Evolutionary conservation across 2,888 invertebrate species (phyloP).

Genomic region (Scotopteryx bipunctaria): DNA sequence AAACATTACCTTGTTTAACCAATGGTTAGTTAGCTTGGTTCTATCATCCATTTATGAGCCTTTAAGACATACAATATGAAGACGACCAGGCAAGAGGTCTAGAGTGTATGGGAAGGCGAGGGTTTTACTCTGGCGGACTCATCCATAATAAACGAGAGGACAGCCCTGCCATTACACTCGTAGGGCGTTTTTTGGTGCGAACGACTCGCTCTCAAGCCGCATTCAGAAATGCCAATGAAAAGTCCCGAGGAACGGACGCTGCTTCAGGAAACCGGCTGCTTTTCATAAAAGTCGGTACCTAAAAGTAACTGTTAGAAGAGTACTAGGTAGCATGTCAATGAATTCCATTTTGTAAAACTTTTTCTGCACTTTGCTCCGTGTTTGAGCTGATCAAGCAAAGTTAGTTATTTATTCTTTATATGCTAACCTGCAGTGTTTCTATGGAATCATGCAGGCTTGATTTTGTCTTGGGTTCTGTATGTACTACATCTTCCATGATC

Average conservation of each 20-base stretch:
- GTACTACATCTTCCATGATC: no score
- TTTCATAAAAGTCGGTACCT: not conserved
- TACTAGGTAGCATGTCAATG: no score
- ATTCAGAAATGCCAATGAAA: constrained; percentile 12
- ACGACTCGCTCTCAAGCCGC: constrained; percentile 28
- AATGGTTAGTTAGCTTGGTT: no score
- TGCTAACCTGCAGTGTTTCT: no score
- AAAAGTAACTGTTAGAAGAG: no score
- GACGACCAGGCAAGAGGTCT: not conserved
- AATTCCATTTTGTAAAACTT: no score
- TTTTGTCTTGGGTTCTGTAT: no score
- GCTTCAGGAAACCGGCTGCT: not conserved
- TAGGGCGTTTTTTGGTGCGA: constrained; percentile 33
- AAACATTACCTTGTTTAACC: no score
- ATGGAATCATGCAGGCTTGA: no score
- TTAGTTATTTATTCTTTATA: no score
- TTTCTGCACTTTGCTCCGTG: not conserved
- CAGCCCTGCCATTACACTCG: constrained; percentile 37
- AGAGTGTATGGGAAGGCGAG: constrained; percentile 1
- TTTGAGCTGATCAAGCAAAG: no score
- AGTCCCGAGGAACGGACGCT: not conserved
- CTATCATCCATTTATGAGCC: no score
- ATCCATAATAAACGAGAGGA: constrained; percentile 65
- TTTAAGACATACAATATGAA: not conserved
- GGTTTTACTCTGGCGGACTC: constrained; percentile 47